These are phyloP conservation scores for Listronotus bonariensis DNA, from an alignment of 1,140 invertebrate species.

Conservation along the genomic window DNA sequence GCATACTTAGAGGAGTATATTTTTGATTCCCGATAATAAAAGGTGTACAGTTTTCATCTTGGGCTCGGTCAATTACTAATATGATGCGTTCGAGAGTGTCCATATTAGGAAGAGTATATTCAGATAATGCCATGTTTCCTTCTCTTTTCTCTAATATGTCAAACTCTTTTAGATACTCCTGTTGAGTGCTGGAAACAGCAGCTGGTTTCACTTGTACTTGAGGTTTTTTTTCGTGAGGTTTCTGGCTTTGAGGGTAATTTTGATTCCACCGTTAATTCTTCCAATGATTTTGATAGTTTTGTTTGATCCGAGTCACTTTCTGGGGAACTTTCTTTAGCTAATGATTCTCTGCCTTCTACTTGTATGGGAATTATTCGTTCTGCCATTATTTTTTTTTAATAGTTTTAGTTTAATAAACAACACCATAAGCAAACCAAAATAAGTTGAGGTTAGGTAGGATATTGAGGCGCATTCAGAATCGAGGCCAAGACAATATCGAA, in stretches of 20 bases:
- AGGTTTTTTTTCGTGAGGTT: conserved; percentile 12
- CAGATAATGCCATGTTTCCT: conserved; percentile 5
- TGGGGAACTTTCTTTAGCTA: background rate
- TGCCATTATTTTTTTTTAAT: conserved; percentile 10
- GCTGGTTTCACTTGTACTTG: conserved; percentile 21
- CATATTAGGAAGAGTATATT: conserved; percentile 57
- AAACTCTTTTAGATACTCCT: conserved; percentile 32
- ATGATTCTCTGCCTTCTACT: conserved; percentile 28
- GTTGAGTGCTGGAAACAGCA: conserved; percentile 1
- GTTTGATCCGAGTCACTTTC: conserved; percentile 15
- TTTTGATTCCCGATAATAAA: conserved; percentile 64
- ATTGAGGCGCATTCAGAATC: too few relatives aligned
- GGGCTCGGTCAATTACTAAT: conserved; percentile 69
- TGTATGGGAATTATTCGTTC: conserved; percentile 39
- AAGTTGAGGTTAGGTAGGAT: too few relatives aligned
- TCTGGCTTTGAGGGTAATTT: background rate
- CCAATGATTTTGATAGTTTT: conserved; percentile 29
- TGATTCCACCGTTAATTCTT: conserved; percentile 24
- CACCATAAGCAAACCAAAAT: too few relatives aligned
- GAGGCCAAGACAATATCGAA: too few relatives aligned
- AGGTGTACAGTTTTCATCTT: conserved; percentile 63
- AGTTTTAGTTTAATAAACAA: too few relatives aligned
- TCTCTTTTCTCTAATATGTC: conserved; percentile 34
- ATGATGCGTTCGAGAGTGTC: conserved; percentile 69
- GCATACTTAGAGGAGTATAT: conserved; percentile 64